These are phyloP conservation scores for Ptyas mucosa DNA, from an alignment of 2,113 vertebrate species.

Conservation along the genomic window DNA sequence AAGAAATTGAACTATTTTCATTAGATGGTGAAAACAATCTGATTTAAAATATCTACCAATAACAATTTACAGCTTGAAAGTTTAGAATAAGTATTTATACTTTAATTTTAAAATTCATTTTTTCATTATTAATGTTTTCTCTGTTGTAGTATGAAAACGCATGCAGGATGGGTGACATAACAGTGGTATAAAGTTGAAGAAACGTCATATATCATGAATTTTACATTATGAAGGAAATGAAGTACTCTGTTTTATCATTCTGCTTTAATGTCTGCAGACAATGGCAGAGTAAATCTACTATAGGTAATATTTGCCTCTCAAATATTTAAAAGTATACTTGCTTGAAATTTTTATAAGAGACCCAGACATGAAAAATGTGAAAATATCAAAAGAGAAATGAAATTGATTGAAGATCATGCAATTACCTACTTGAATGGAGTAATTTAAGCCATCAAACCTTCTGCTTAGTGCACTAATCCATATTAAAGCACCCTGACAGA, in stretches of 20 bases:
- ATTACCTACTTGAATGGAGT: background rate
- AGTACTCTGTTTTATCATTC: conserved; percentile 42
- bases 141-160: conserved; percentile 69
- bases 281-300: conserved; percentile 54
- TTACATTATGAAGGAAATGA: conserved; percentile 65
- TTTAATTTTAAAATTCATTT: conserved; percentile 15
- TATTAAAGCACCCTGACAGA: background rate
- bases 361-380: conserved; percentile 53
- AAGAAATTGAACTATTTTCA: background rate
- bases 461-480: background rate
- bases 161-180: conserved; percentile 71
- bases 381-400: conserved; percentile 35
- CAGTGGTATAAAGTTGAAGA: conserved; percentile 72
- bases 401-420: background rate
- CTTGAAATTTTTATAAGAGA: conserved; percentile 51
- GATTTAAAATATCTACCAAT: background rate
- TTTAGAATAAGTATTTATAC: background rate
- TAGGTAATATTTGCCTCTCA: conserved; percentile 64
- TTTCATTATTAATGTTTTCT: conserved; percentile 59
- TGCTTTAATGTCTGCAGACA: conserved; percentile 49
- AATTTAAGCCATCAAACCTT: background rate
- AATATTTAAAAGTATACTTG: conserved; percentile 61
- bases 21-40: background rate
- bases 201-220: conserved; percentile 56
- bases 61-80: background rate